Conservation (phyloP, 1,140 invertebrate species). For the Lucilia sericata region DNA sequence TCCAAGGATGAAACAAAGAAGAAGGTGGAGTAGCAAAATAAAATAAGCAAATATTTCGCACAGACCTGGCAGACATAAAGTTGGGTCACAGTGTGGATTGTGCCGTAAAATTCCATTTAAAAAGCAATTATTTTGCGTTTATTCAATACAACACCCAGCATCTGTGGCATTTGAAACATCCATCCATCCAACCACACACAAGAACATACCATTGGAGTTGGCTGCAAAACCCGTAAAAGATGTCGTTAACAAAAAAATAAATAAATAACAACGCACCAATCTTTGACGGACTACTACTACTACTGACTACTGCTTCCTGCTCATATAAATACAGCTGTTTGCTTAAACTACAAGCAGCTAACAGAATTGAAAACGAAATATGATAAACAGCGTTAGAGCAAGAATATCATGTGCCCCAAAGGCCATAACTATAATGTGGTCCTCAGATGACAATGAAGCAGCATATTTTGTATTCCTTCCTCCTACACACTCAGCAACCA, state of each 20-base stretch:
- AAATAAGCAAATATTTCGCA: too few relatives aligned
- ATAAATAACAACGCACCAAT: constrained; percentile 14
- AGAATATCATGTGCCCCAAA: neutral
- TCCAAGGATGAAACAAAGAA: too few relatives aligned
- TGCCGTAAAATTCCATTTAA: constrained; percentile 42
- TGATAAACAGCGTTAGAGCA: neutral
- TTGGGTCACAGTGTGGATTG: neutral
- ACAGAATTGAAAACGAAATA: neutral
- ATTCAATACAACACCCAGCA: constrained; percentile 42
- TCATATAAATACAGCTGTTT: too few relatives aligned
- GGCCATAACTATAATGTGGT: constrained; percentile 16
- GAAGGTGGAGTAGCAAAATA: too few relatives aligned
- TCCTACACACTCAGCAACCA: too few relatives aligned
- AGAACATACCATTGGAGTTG: neutral
- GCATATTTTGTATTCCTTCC: neutral
- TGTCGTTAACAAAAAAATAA: neutral
- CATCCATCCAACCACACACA: neutral
- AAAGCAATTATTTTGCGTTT: constrained; percentile 44
- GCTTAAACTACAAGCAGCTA: neutral
- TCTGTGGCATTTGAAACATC: constrained; percentile 21
- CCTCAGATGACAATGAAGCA: neutral
- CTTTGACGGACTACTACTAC: neutral
- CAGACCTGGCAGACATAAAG: neutral
- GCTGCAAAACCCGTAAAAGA: neutral
- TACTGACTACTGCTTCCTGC: too few relatives aligned